Conservation (phyloP, 2,888 invertebrate genomes). For the Aporophyla nigra region DNA sequence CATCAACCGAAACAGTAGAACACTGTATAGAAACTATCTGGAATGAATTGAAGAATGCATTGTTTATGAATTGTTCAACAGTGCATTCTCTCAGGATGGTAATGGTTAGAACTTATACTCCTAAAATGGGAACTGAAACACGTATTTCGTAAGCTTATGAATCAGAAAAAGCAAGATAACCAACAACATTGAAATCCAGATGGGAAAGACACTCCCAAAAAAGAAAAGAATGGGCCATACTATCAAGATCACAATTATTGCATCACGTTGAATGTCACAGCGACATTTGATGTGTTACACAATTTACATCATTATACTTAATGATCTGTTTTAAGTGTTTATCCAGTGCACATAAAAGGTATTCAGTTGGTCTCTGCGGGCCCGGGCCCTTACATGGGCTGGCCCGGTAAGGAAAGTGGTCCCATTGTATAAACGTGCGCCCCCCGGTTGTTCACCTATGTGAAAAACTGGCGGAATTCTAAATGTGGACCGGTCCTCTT, state of each 20-base stretch:
- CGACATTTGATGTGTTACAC: conserved; percentile 63
- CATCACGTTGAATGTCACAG: conserved; percentile 54
- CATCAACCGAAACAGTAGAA: conserved; percentile 23
- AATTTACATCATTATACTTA: conserved; percentile 67
- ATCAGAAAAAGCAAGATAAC: not conserved
- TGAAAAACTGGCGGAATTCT: conserved; percentile 82
- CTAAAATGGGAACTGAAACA: not conserved
- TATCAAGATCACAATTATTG: conserved; percentile 22
- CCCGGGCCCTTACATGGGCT: conserved; percentile 73
- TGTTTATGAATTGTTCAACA: not conserved
- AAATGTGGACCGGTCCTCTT: conserved; percentile 68
- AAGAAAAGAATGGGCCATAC: conserved; percentile 18
- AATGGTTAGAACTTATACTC: not conserved
- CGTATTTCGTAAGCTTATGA: conserved; percentile 8
- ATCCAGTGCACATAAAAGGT: conserved; percentile 65
- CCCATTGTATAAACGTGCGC: conserved; percentile 80
- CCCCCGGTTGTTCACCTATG: conserved; percentile 83
- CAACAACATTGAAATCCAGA: conserved; percentile 19
- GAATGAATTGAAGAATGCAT: conserved; percentile 6
- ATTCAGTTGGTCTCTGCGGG: conserved; percentile 62
- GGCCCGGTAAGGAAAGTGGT: conserved; percentile 85
- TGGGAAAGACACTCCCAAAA: conserved; percentile 3
- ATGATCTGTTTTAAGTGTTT: conserved; percentile 65
- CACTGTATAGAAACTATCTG: conserved; percentile 6
- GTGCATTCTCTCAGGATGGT: not conserved